These are phyloP conservation scores for Yponomeuta evonymella DNA, from an alignment of 2,888 invertebrate species.

Conservation along the genomic window DNA sequence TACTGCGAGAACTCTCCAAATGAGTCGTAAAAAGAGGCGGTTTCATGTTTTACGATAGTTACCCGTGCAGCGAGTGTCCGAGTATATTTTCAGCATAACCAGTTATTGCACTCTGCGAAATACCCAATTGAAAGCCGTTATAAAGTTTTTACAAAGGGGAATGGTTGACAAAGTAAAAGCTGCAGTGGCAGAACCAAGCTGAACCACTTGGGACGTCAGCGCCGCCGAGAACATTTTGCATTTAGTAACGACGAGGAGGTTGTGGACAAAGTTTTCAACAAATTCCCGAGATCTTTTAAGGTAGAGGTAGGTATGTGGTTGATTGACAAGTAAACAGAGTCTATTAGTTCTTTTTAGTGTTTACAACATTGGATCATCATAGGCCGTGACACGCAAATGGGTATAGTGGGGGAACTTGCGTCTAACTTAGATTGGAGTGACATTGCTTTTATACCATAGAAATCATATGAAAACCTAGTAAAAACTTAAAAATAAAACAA, in stretches of 20 bases:
- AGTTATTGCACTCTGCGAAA: not conserved
- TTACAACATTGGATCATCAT: not conserved
- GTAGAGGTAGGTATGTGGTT: not conserved
- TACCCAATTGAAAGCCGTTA: constrained; percentile 1
- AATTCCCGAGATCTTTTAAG: not conserved
- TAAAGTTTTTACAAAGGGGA: not conserved
- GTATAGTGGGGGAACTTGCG: no score
- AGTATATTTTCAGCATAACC: constrained; percentile 7
- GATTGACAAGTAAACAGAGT: not conserved
- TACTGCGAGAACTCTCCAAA: constrained; percentile 9
- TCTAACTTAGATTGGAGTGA: no score
- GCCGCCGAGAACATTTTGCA: constrained; percentile 29
- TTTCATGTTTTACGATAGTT: constrained; percentile 13
- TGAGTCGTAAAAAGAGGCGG: constrained; percentile 10
- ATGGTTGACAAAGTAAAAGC: constrained; percentile 18
- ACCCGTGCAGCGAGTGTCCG: not conserved
- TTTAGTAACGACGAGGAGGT: constrained; percentile 25
- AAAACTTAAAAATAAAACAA: no score
- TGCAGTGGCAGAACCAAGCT: not conserved
- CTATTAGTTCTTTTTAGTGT: not conserved
- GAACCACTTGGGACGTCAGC: constrained; percentile 2
- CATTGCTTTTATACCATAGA: no score
- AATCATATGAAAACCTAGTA: no score
- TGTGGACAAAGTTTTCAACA: not conserved
- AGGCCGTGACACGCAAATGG: not conserved